A percentile compares a stretch with the other conserved stretches of the same genome.
Conservation (phyloP, 2,888 invertebrate species). For the Allolobophora icterica region DNA sequence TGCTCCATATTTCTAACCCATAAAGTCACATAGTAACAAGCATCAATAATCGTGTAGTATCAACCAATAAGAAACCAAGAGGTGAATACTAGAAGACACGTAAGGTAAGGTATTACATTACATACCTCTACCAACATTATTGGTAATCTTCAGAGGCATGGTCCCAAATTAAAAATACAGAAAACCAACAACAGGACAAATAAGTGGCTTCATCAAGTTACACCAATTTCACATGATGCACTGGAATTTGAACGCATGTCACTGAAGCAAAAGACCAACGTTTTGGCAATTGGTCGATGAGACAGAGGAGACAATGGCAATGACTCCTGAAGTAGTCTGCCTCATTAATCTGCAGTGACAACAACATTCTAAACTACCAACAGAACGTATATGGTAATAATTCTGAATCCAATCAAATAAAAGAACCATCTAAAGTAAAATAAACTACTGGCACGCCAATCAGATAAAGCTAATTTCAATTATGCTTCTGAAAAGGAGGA, state of each 20-base stretch:
- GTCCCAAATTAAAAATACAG: too few relatives aligned
- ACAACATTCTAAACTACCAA: too few relatives aligned
- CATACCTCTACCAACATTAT: too few relatives aligned
- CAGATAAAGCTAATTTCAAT: not conserved
- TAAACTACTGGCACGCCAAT: not conserved
- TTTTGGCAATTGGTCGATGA: too few relatives aligned
- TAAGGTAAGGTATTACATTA: not conserved
- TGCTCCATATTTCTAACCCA: not conserved
- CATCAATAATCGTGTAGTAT: not conserved
- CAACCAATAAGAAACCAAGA: not conserved
- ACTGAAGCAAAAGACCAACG: too few relatives aligned
- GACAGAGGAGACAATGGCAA: too few relatives aligned
- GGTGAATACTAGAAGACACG: not conserved
- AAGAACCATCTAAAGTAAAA: not conserved
- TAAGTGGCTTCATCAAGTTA: not conserved
- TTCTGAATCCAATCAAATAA: not conserved
- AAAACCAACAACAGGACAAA: too few relatives aligned
- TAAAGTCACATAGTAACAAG: not conserved
- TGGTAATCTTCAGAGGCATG: too few relatives aligned
- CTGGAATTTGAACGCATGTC: too few relatives aligned
- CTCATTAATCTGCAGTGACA: too few relatives aligned
- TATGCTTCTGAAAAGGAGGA: not conserved
- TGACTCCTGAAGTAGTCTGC: too few relatives aligned
- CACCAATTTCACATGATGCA: not conserved
- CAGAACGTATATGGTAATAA: too few relatives aligned